These are phyloP conservation scores for Schlechtendalia chinensis DNA, from an alignment of 1,140 invertebrate species.

Conservation along the genomic window DNA sequence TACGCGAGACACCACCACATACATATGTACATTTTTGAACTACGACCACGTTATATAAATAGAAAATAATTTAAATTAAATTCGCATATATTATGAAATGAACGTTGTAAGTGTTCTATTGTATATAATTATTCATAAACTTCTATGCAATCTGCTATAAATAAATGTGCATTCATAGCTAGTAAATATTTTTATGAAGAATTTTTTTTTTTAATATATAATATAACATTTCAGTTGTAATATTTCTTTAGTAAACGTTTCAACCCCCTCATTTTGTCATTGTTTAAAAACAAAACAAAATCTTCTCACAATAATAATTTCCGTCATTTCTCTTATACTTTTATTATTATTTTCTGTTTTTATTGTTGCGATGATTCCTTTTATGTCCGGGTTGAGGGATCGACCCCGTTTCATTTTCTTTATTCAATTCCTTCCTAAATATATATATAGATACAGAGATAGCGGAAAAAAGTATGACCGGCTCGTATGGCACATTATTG, in stretches of 20 bases:
- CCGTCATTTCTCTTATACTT: slow-evolving; percentile 18
- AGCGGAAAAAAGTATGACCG: background rate
- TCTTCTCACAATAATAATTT: slow-evolving; percentile 26
- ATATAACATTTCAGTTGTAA: background rate
- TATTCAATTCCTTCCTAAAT: background rate
- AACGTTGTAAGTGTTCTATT: background rate
- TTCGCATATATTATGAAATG: background rate
- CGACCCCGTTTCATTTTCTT: slow-evolving; percentile 28
- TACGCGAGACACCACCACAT: background rate
- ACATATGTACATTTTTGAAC: background rate
- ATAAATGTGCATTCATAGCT: background rate
- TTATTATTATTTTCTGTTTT: slow-evolving; percentile 31
- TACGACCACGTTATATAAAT: background rate
- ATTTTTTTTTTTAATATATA: slow-evolving; percentile 1
- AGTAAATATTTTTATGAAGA: background rate
- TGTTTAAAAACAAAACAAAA: slow-evolving; percentile 22
- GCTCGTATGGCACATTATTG: background rate
- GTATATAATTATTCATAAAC: background rate
- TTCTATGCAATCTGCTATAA: background rate
- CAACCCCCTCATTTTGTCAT: background rate
- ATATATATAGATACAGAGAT: background rate
- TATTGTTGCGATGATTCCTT: slow-evolving; percentile 32
- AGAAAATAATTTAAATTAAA: background rate
- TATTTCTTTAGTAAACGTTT: background rate
- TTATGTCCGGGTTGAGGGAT: background rate